Base-by-base conservation (phyloP, 2,113 vertebrate species). In the Erythrocercus mccallii region DNA sequence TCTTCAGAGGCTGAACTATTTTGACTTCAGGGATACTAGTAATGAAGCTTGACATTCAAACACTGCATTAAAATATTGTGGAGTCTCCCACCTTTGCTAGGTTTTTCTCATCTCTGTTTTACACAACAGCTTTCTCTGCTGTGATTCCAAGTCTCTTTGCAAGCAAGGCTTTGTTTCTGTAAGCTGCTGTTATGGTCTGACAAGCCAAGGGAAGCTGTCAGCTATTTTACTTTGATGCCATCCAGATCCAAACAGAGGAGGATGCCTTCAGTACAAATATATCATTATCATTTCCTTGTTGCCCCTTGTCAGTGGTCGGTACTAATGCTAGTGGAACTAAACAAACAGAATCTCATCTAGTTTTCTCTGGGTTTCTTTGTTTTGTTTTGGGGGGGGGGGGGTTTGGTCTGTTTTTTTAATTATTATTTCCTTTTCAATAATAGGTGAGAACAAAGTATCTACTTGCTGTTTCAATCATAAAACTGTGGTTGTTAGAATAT, bases 171-270 rank as follows among this genome's bases (percentile, higher is more conserved):
- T 91, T 95, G 42, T 82, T 95, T 95, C 66, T 85, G 30, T 51
- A 87, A 76, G 66, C 35, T 82, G 57, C 50, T 90, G 20, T 95
- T 94, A 76, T 54, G 66, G 16, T 79, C 53, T 94, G 87, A 92
- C 70, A 91, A 80, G 47, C 66, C 66, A 80, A 82, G 70, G 66
- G 66, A 93, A 95, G 54, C 91, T 91, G 91, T 82, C 96, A 92
- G 40, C 64, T 93, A 77, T n/a, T 73, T 74, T 82, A 24, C 76
- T 90, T 94, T 95, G 76, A 86, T 92, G 81, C 57, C 53, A 81
- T 57, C 54, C 53, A 85, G 81, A 82, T 87, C 38, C 50, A 88
- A 92, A 94, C n/a, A 90, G 24, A 88, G 66, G 66, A 71, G 62
- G 68, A 72, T 81, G 33, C 14, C 38, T 89, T 88, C 79, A 54